Evolutionary conservation across 2,888 invertebrate species (phyloP).

Genomic region (Tubulanus polymorphus): DNA sequence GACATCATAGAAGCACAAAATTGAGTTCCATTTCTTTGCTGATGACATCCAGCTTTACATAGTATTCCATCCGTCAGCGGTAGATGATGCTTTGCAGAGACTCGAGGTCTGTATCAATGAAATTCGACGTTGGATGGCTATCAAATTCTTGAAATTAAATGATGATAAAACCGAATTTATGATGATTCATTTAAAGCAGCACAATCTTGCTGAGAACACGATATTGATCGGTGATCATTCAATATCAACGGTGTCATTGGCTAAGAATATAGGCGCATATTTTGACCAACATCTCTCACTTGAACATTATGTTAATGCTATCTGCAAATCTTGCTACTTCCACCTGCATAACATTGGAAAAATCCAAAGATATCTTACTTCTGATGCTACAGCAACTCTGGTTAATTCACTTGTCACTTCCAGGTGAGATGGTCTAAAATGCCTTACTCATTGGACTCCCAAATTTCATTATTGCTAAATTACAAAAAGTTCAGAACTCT

Average conservation of each 20-base stretch:
- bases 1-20: constrained; percentile 7
- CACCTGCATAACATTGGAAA: neutral
- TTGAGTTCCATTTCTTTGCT: constrained; percentile 18
- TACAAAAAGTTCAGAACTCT: constrained; percentile 1
- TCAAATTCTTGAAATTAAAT: neutral
- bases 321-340: neutral
- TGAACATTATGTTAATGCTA: no score
- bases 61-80: constrained; percentile 9
- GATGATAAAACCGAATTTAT: no score
- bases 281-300: constrained; percentile 3
- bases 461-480: neutral
- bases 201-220: no score
- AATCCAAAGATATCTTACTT: neutral
- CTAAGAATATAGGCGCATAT: neutral
- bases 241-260: no score
- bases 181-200: no score
- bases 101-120: constrained; percentile 20
- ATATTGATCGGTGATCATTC: no score
- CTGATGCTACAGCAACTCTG: neutral
- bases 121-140: constrained; percentile 4
- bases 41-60: constrained; percentile 17
- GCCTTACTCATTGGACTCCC: neutral
- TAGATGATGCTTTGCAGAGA: neutral
- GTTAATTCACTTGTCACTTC: neutral
- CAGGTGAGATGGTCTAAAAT: neutral